A percentile compares a stretch with the other conserved stretches of the same genome.
Conservation (phyloP, 1,140 invertebrate species). For the Sarcophaga peregrina region DNA sequence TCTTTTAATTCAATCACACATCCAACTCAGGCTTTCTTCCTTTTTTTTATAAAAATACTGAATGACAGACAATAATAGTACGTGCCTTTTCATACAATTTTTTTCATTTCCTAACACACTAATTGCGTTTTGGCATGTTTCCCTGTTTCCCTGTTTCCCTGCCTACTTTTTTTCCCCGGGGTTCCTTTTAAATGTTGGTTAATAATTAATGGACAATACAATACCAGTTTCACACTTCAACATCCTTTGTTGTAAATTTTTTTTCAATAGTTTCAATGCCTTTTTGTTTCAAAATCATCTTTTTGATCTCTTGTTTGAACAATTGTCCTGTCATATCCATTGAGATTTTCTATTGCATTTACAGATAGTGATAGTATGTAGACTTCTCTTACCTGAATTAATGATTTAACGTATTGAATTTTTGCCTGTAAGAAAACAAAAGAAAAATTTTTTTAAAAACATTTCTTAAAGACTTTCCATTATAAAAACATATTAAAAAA, state of each 20-base stretch:
- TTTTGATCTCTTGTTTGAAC: constrained; percentile 11
- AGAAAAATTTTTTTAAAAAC: too few relatives aligned
- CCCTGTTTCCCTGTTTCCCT: too few relatives aligned
- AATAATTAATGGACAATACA: not conserved
- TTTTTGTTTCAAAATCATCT: not conserved
- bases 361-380: too few relatives aligned
- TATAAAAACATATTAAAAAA: too few relatives aligned
- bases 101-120: not conserved
- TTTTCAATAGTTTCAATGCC: not conserved
- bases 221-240: constrained; percentile 22
- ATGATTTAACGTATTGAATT: too few relatives aligned
- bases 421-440: too few relatives aligned
- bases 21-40: too few relatives aligned
- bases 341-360: constrained; percentile 60
- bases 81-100: not conserved
- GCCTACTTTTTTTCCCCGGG: not conserved
- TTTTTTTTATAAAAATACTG: too few relatives aligned
- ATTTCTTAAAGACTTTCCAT: too few relatives aligned
- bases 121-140: constrained; percentile 8
- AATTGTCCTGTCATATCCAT: constrained; percentile 52
- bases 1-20: not conserved
- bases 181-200: not conserved
- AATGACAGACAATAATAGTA: not conserved
- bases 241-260: not conserved
- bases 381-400: too few relatives aligned